Percentiles rank a stretch among this genome's conserved stretches.
These are phyloP conservation scores for Panulirus ornatus DNA, from an alignment of 1,140 invertebrate species.

Conservation along the genomic window DNA sequence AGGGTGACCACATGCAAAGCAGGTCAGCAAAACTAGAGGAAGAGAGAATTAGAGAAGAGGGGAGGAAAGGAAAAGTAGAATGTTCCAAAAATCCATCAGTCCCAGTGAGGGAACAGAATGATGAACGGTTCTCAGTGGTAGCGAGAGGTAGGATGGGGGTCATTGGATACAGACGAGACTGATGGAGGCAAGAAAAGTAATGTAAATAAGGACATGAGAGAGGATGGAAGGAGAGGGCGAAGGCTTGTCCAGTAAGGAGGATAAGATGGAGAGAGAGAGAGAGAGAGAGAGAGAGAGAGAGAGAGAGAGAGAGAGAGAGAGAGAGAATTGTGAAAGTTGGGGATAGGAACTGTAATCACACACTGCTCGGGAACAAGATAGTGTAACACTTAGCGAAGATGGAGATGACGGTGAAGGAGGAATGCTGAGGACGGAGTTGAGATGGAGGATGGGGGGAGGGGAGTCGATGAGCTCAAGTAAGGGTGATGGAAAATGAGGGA, in stretches of 20 bases:
- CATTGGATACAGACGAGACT: too few relatives aligned
- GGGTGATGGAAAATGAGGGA: not conserved
- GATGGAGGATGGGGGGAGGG: too few relatives aligned
- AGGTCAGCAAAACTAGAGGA: not conserved
- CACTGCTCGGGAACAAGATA: not conserved
- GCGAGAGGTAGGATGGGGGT: not conserved
- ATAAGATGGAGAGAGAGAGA: not conserved
- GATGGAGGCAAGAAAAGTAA: not conserved
- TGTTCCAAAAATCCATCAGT: not conserved
- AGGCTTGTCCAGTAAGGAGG: too few relatives aligned
- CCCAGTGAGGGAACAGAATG: too few relatives aligned
- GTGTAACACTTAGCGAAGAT: not conserved
- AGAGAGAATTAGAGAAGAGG: not conserved
- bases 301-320: not conserved
- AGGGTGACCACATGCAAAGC: not conserved
- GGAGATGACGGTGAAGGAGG: not conserved
- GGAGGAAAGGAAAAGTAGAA: not conserved
- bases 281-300: not conserved
- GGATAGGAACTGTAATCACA: not conserved
- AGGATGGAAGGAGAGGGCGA: not conserved
- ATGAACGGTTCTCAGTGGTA: too few relatives aligned
- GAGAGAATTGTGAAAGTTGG: not conserved
- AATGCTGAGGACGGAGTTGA: not conserved
- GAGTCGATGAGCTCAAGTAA: not conserved
- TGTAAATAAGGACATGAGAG: not conserved